Conservation (phyloP, 2,888 invertebrate genomes). For the Apotomis capreana region DNA sequence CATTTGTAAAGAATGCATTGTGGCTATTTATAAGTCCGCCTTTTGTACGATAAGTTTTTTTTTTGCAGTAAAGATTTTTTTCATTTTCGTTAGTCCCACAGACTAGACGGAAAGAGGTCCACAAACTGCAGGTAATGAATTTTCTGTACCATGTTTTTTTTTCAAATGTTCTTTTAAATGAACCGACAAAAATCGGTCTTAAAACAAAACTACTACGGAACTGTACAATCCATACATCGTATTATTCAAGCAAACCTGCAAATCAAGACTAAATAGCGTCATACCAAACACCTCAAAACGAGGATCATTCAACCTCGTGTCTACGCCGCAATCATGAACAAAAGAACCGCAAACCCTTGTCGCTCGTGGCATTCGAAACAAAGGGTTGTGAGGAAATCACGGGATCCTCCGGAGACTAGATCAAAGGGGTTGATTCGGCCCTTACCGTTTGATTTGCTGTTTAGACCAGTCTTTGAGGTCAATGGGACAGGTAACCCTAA, state of each 20-base stretch:
- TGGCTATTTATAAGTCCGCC: too few relatives aligned
- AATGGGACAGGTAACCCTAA: background rate
- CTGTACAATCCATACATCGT: background rate
- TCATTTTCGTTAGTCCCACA: too few relatives aligned
- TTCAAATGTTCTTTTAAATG: too few relatives aligned
- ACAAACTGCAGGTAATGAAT: too few relatives aligned
- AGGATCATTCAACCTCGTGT: slow-evolving; percentile 1
- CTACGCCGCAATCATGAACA: slow-evolving; percentile 26
- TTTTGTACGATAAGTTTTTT: too few relatives aligned
- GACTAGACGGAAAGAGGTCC: too few relatives aligned
- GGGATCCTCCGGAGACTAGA: slow-evolving; percentile 36
- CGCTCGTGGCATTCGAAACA: slow-evolving; percentile 33
- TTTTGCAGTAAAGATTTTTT: too few relatives aligned
- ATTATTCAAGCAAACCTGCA: background rate
- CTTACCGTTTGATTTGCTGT: slow-evolving; percentile 40
- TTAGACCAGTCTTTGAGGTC: slow-evolving; percentile 11
- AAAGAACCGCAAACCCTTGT: slow-evolving; percentile 14
- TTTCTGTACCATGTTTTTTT: too few relatives aligned
- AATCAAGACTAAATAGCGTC: background rate
- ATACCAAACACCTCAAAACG: background rate
- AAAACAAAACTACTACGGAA: too few relatives aligned
- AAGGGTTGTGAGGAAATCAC: slow-evolving; percentile 44
- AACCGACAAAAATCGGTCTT: too few relatives aligned
- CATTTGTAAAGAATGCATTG: too few relatives aligned
- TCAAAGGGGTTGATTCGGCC: slow-evolving; percentile 38